These are phyloP conservation scores for Eleutherodactylus coqui DNA, from an alignment of 2,797 vertebrate species.

Conservation along the genomic window DNA sequence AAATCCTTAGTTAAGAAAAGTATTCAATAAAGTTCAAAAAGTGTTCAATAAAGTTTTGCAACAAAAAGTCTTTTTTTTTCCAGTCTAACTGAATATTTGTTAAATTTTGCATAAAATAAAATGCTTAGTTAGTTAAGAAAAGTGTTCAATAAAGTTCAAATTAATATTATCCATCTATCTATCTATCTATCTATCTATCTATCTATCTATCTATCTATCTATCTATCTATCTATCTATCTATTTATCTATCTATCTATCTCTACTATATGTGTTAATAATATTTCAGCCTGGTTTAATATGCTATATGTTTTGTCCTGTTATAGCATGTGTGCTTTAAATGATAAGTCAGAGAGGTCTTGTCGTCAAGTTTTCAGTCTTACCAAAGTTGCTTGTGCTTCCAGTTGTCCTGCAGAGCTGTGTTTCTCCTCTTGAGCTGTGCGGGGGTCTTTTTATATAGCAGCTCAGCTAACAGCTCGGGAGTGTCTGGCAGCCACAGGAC, in stretches of 20 bases:
- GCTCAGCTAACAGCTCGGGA: slow-evolving; percentile 64
- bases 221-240: background rate
- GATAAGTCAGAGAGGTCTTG: background rate
- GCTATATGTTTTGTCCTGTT: background rate
- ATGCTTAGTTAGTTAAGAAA: too few relatives aligned
- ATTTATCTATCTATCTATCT: background rate
- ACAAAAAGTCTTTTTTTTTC: background rate
- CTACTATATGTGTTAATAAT: background rate
- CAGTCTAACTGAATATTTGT: background rate
- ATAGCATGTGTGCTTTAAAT: background rate
- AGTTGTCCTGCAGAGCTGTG: slow-evolving; percentile 65
- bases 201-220: slow-evolving; percentile 23
- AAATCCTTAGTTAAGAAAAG: background rate
- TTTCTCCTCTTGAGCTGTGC: slow-evolving; percentile 57
- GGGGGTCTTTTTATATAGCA: slow-evolving; percentile 77
- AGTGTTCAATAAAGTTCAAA: too few relatives aligned
- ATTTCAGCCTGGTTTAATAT: background rate
- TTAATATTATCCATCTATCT: background rate
- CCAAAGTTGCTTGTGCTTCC: slow-evolving; percentile 61
- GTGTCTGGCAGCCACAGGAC: slow-evolving; percentile 76
- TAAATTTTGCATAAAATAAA: background rate
- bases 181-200: slow-evolving; percentile 22
- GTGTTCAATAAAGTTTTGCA: too few relatives aligned
- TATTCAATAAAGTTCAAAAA: background rate
- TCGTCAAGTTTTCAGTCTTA: slow-evolving; percentile 62